Conservation (phyloP, 2,113 vertebrate genomes). For the Pygoscelis adeliae region DNA sequence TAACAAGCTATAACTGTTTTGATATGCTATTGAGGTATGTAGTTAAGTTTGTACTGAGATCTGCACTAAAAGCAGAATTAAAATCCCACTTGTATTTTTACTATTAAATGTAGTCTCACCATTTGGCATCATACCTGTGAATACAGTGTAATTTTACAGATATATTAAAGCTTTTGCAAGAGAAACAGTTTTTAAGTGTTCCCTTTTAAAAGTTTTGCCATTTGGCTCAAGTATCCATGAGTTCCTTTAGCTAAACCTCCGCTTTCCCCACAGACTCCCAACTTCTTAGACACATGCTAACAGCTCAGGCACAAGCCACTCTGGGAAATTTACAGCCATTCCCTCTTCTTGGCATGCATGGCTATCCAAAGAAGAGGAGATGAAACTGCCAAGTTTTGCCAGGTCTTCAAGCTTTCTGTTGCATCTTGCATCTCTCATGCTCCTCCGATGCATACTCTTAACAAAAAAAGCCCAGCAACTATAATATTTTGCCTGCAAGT, state of each 20-base stretch:
- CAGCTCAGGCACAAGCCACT: background rate
- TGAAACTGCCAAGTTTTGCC: background rate
- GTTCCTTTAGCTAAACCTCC: background rate
- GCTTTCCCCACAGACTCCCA: background rate
- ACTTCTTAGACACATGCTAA: background rate
- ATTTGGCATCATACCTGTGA: background rate
- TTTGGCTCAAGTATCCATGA: background rate
- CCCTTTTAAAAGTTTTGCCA: background rate
- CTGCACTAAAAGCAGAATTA: background rate
- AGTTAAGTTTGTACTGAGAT: background rate
- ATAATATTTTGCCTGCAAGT: background rate
- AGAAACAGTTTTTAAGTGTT: background rate
- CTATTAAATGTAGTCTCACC: background rate
- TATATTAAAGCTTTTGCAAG: background rate
- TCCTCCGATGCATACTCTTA: background rate
- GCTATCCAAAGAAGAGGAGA: background rate
- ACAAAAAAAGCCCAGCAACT: background rate
- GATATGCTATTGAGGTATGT: background rate
- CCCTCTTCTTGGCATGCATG: background rate
- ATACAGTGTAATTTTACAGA: background rate
- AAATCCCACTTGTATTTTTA: background rate
- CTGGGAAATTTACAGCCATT: background rate
- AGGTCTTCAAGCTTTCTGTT: background rate
- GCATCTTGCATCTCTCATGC: background rate
- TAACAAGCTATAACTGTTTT: background rate